Evolutionary conservation across 2,797 vertebrate genomes (phyloP).

Genomic region (Sebastes vulpes): DNA sequence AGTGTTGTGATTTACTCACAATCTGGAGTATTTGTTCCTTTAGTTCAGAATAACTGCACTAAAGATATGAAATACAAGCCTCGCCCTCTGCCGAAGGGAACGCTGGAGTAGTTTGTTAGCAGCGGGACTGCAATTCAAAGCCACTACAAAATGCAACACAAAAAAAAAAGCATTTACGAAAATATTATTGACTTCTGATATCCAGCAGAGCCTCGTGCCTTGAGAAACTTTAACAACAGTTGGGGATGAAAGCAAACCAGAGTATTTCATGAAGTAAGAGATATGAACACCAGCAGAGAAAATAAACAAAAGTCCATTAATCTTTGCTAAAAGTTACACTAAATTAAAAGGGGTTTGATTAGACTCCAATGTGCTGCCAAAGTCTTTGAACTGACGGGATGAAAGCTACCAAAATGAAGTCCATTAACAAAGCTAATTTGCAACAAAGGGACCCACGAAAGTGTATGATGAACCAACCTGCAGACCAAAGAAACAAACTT

Average conservation of each 20-base stretch:
- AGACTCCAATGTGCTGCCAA: neutral
- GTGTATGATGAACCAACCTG: neutral
- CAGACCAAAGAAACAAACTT: neutral
- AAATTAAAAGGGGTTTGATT: neutral
- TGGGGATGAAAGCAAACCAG: neutral
- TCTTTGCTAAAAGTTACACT: neutral
- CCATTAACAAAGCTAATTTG: neutral
- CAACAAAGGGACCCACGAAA: neutral
- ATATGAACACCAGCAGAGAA: neutral
- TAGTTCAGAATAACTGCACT: neutral
- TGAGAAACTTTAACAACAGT: neutral
- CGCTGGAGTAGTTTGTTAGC: neutral
- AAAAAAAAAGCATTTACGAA: neutral
- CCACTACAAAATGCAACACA: neutral
- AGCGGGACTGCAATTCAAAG: neutral
- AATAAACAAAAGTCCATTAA: neutral
- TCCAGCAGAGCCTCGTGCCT: neutral
- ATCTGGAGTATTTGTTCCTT: neutral
- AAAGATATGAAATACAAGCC: neutral
- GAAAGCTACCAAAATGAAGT: slow-evolving; percentile 1
- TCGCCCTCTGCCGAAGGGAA: neutral
- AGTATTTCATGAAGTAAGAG: neutral
- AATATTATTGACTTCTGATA: neutral
- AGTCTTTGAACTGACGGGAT: slow-evolving; percentile 16
- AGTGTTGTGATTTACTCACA: neutral